A percentile compares a stretch with the other conserved stretches of the same genome.
Conservation (phyloP, 1,140 invertebrate genomes). For the Brachionus rubens region DNA sequence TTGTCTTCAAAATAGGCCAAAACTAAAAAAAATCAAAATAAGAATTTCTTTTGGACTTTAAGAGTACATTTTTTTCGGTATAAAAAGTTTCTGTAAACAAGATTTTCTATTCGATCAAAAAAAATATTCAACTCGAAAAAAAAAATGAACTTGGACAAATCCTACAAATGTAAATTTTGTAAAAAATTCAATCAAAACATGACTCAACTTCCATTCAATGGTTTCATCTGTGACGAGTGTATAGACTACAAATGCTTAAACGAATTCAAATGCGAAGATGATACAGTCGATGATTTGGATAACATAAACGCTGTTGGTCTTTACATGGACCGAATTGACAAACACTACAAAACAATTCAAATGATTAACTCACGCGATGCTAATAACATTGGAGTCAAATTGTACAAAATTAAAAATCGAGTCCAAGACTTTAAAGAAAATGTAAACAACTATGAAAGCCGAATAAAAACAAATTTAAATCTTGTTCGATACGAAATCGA, state of each 20-base stretch:
- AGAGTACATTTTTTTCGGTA: too few species aligned
- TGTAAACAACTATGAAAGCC: background rate
- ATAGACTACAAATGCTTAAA: constrained; percentile 22
- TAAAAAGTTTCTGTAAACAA: too few species aligned
- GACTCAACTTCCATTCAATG: constrained; percentile 6
- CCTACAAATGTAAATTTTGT: constrained; percentile 5
- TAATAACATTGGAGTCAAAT: background rate
- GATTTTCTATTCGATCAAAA: too few species aligned
- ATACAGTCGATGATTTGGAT: background rate
- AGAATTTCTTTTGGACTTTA: too few species aligned
- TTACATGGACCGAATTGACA: constrained; percentile 26
- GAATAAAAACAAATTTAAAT: background rate
- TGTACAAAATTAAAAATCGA: constrained; percentile 13
- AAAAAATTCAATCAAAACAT: background rate
- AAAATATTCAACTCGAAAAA: background rate
- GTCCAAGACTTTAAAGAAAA: constrained; percentile 10
- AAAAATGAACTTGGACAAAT: constrained; percentile 2
- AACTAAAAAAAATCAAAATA: too few species aligned
- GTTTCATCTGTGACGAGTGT: background rate
- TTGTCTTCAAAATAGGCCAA: too few species aligned
- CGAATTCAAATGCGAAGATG: constrained; percentile 10
- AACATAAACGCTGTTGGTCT: constrained; percentile 5
- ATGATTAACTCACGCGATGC: background rate
- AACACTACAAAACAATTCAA: background rate
- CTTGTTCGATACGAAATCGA: background rate